Evolutionary conservation across 2,888 invertebrate species (phyloP).

Genomic region (Dorcus hopei): DNA sequence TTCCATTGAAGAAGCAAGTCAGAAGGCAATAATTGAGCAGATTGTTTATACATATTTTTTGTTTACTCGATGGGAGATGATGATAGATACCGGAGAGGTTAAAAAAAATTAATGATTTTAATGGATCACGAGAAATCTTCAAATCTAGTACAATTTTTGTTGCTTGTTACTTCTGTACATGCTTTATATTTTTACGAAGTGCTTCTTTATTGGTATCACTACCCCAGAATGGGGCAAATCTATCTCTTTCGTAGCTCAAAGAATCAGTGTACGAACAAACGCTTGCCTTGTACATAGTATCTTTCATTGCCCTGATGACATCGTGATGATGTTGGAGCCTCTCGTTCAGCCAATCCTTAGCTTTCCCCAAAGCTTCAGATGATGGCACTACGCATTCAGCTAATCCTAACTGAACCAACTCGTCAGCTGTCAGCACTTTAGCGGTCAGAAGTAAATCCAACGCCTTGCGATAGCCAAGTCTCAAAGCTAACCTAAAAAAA

Average conservation of each 20-base stretch:
- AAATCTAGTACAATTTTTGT: neutral
- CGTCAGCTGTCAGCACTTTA: conserved; percentile 35
- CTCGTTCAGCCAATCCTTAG: conserved; percentile 33
- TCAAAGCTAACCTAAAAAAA: conserved; percentile 31
- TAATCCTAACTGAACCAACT: conserved; percentile 35
- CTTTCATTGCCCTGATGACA: conserved; percentile 35
- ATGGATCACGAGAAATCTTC: too few species aligned
- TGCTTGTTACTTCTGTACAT: conserved; percentile 21
- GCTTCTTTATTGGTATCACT: conserved; percentile 33
- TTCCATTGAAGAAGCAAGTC: too few species aligned
- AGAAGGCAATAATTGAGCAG: too few species aligned
- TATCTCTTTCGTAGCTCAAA: conserved; percentile 29
- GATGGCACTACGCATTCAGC: conserved; percentile 32
- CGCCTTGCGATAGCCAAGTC: conserved; percentile 36
- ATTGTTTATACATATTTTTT: too few species aligned
- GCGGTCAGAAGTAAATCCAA: conserved; percentile 37
- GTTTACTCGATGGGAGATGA: too few species aligned
- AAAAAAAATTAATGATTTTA: too few species aligned
- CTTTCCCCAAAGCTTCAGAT: conserved; percentile 25
- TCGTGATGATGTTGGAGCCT: conserved; percentile 29
- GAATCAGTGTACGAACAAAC: conserved; percentile 21
- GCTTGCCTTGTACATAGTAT: conserved; percentile 21
- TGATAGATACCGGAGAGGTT: too few species aligned
- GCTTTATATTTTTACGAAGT: conserved; percentile 34
- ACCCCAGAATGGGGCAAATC: conserved; percentile 38